phyloP scores from a whole-genome alignment of 1,140 invertebrate species.

The Drosophila nannoptera region DNA sequence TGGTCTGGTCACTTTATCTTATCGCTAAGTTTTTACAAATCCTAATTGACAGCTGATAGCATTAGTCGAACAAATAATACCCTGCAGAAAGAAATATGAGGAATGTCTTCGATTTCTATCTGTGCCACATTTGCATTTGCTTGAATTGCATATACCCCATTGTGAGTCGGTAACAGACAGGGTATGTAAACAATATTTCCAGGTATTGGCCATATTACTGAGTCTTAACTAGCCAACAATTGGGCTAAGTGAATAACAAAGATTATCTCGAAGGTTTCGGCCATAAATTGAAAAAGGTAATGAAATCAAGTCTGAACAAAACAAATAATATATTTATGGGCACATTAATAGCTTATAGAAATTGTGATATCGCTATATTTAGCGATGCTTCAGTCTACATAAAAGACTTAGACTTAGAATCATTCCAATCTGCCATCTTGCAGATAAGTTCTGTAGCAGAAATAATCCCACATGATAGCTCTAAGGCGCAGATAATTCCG shows the following conservation, averaged over 20 bases:
- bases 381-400: too few relatives aligned
- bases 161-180: neutral
- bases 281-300: conserved; percentile 15
- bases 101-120: too few relatives aligned
- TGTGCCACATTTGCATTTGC: neutral
- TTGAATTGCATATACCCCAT: neutral
- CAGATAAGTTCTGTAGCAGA: neutral
- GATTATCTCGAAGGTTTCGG: conserved; percentile 28
- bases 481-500: conserved; percentile 2
- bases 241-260: conserved; percentile 27
- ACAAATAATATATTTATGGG: neutral
- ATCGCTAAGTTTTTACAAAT: conserved; percentile 28
- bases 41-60: neutral
- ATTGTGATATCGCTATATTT: neutral
- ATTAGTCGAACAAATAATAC: neutral
- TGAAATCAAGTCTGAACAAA: neutral
- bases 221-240: conserved; percentile 3
- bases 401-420: too few relatives aligned
- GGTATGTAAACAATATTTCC: conserved; percentile 21
- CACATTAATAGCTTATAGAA: neutral
- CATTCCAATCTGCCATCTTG: conserved; percentile 1
- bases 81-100: neutral
- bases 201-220: conserved; percentile 23
- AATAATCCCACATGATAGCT: conserved; percentile 1
- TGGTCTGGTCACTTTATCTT: conserved; percentile 28